phyloP scores from a whole-genome alignment of 1,140 invertebrate species.

The Sycobia sp. region DNA sequence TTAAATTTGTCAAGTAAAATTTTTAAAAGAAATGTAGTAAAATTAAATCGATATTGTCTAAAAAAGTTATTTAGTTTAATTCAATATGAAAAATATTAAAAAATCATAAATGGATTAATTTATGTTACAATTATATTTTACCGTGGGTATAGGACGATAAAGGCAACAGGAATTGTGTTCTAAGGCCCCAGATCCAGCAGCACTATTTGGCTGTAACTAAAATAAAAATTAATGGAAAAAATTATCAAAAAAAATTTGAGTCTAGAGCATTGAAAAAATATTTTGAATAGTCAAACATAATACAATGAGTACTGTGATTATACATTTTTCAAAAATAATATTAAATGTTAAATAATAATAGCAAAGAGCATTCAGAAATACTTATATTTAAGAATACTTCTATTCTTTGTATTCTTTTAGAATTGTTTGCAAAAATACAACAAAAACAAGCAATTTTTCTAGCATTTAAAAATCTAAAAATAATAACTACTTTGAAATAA shows the following conservation, averaged over 20 bases:
- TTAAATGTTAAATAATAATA: constrained; percentile 5
- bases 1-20: background rate
- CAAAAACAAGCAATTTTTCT: constrained; percentile 11
- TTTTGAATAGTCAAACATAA: constrained; percentile 32
- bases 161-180: constrained; percentile 94
- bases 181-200: constrained; percentile 91
- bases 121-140: constrained; percentile 59
- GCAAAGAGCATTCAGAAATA: too few species aligned
- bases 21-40: background rate
- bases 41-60: background rate
- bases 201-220: constrained; percentile 87
- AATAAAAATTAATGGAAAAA: constrained; percentile 38
- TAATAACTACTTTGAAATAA: constrained; percentile 4
- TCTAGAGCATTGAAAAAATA: too few species aligned
- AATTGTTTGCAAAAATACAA: constrained; percentile 3
- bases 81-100: too few species aligned
- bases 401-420: background rate
- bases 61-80: too few species aligned
- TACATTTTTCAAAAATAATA: constrained; percentile 2
- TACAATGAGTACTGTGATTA: constrained; percentile 33
- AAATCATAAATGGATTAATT: too few species aligned
- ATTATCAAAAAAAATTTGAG: constrained; percentile 25
- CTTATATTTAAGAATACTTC: too few species aligned
- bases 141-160: constrained; percentile 72
- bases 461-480: background rate